Evolutionary conservation across 2,888 invertebrate species (phyloP).

Genomic region (Linnaemya tessellans): DNA sequence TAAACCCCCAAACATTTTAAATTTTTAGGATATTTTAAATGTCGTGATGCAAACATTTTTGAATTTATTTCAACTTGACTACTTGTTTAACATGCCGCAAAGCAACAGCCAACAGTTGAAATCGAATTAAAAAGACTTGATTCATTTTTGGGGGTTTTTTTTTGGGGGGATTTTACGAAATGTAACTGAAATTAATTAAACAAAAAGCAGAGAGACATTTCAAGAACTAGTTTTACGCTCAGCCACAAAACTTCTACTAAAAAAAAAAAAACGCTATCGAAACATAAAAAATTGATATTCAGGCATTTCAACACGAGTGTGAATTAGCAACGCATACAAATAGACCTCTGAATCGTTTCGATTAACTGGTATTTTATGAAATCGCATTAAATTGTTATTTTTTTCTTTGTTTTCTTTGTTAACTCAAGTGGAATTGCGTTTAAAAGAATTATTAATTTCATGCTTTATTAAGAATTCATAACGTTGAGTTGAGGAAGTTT

Average conservation of each 20-base stretch:
- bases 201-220: neutral
- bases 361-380: constrained; percentile 50
- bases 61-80: no score
- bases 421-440: constrained; percentile 26
- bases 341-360: constrained; percentile 14
- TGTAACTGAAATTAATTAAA: neutral
- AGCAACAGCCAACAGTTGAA: neutral
- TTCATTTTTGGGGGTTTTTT: constrained; percentile 25
- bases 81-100: no score
- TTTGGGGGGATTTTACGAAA: neutral
- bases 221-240: constrained; percentile 55
- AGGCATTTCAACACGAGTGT: neutral
- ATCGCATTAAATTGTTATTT: constrained; percentile 25
- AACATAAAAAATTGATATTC: constrained; percentile 15
- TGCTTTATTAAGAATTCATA: constrained; percentile 59
- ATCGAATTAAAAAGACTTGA: neutral
- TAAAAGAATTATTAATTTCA: constrained; percentile 48
- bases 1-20: no score
- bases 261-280: constrained; percentile 13
- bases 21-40: no score
- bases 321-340: constrained; percentile 24
- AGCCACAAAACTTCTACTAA: constrained; percentile 26
- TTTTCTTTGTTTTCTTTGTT: constrained; percentile 41
- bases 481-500: constrained; percentile 54
- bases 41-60: no score